Percentiles rank a stretch among this genome's conserved stretches.
Conservation (phyloP, 2,113 vertebrate genomes). For the Procapra przewalskii region DNA sequence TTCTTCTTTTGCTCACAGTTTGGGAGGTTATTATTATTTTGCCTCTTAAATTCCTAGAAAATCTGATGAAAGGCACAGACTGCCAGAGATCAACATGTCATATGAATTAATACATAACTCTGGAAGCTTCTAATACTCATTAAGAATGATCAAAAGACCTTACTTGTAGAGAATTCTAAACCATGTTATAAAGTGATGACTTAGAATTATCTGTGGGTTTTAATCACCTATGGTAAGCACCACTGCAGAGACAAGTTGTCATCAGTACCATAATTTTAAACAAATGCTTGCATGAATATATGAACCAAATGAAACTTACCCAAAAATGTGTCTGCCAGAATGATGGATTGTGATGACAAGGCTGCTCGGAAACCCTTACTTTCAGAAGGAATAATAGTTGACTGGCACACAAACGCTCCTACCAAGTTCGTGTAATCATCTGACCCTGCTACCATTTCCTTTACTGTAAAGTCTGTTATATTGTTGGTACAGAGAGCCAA, state of each 20-base stretch:
- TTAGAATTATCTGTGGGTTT: neutral
- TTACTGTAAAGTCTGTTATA: conserved; percentile 90
- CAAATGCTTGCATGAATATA: neutral
- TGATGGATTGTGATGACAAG: conserved; percentile 95
- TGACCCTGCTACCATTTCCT: conserved; percentile 86
- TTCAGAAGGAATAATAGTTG: conserved; percentile 95
- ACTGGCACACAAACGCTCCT: conserved; percentile 94
- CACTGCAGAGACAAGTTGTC: neutral
- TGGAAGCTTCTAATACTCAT: neutral
- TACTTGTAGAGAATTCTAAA: neutral
- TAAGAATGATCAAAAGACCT: neutral
- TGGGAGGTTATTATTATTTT: neutral
- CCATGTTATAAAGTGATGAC: neutral
- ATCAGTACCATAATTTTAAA: neutral
- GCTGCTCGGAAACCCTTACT: conserved; percentile 93
- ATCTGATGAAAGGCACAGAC: neutral
- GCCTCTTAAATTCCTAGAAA: conserved; percentile 11
- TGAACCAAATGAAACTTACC: conserved; percentile 79
- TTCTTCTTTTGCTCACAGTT: neutral
- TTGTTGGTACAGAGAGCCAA: conserved; percentile 93
- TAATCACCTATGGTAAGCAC: neutral
- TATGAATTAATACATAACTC: neutral
- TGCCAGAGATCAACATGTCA: neutral
- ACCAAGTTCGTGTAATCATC: conserved; percentile 86
- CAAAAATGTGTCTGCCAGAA: conserved; percentile 92